Base-by-base conservation (phyloP, 2,888 invertebrate species). In the Hartigia nigra region DNA sequence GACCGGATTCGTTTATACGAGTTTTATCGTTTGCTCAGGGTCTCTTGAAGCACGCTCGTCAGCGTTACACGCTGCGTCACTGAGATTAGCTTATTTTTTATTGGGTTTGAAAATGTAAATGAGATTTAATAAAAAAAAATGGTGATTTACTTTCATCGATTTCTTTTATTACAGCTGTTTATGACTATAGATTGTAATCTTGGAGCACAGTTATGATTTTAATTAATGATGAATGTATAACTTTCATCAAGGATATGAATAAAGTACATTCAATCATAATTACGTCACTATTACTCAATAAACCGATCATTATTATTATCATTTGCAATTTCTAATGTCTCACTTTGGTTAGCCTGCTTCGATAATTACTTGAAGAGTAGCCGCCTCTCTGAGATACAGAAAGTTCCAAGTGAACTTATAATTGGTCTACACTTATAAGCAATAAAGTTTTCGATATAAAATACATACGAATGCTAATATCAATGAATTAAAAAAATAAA, bases 1-100 rank as follows among this genome's bases (percentile, higher is more conserved):
- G 80, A 82, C 78, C 81, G 80, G 80, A 88, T 86, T 83, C 80
- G 80, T 85, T 87, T 80, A 75, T 77, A 69, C 32, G 80, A 77
- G 78, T 78, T 81, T 74, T 36, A 76, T 75, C 76, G 81, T 78
- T 79, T 78, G 79, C 79, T 77, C 76, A 39, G 76, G 77, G 74
- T 78, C 78, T 36, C 77, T 55, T 31, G 74, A 31, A 36, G 14
- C 34, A 2, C 12, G 75, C 77, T 70, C 31, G 14, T 37, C 75
- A 23, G 23, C 55, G 55, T 23, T 55, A 23, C 9, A 55, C 23
- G 23, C 23, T 23, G 23, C 55, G 55, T 55, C 55, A 23, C 55
- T 55, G 55, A 23, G 55, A 55, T 55, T 23, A 55, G 23, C 55
- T 55, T 23, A 23, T 34, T 23, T 55, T 55, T 55, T 55, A 23